Evolutionary conservation across 92 coral and sea anemone species (phyloP).

Genomic region (Palythoa grandiflora): DNA sequence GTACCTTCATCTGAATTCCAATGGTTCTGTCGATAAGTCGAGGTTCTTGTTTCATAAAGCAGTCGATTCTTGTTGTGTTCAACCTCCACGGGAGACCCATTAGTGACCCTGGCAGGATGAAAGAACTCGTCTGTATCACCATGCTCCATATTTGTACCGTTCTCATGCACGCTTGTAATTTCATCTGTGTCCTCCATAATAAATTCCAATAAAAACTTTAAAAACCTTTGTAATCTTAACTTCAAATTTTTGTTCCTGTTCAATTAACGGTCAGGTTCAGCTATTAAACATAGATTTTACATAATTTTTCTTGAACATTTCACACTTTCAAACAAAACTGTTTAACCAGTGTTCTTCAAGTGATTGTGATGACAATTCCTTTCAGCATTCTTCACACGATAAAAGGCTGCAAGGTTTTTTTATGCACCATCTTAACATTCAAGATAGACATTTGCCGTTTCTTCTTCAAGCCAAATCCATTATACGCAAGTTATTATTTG

Average conservation of each 20-base stretch:
- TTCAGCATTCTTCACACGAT: neutral
- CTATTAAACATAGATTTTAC: neutral
- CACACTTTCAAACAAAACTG: neutral
- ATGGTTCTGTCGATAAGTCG: conserved; percentile 49
- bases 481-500: conserved; percentile 21
- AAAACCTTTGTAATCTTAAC: neutral
- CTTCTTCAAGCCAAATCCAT: conserved; percentile 13
- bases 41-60: conserved; percentile 20
- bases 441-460: neutral
- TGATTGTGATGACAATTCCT: neutral
- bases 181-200: conserved; percentile 41
- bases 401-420: neutral
- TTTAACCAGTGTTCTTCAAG: neutral
- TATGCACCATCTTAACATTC: conserved; percentile 1
- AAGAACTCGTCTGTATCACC: conserved; percentile 32
- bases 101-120: neutral
- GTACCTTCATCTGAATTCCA: conserved; percentile 81
- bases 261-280: neutral
- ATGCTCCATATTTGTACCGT: neutral
- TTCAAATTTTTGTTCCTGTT: neutral
- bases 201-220: neutral
- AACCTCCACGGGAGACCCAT: neutral
- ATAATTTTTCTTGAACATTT: neutral
- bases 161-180: neutral
- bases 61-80: conserved; percentile 17